Percentiles rank a stretch among this genome's conserved stretches.
Evolutionary conservation across 2,888 invertebrate species (phyloP).

Genomic region (Acheta domesticus): DNA sequence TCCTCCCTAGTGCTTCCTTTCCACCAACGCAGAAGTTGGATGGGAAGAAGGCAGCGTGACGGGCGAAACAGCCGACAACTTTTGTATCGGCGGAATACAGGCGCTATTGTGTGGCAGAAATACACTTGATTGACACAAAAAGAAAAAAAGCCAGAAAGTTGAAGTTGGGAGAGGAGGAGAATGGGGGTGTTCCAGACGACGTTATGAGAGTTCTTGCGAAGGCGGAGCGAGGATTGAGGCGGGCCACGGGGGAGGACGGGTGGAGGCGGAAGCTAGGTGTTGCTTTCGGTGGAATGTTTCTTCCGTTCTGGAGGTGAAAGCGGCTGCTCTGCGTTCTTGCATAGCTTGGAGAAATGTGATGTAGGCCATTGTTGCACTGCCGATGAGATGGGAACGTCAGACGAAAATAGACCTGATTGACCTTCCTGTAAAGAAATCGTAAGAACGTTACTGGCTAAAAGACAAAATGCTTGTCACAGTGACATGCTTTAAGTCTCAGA

Average conservation of each 20-base stretch:
- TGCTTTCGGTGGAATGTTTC: neutral
- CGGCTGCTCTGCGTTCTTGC: too few relatives aligned
- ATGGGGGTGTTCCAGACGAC: neutral
- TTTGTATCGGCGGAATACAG: constrained; percentile 18
- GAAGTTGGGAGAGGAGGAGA: neutral
- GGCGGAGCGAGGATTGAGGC: neutral
- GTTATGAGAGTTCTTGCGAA: neutral
- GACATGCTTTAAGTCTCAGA: too few relatives aligned
- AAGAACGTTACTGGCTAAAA: too few relatives aligned
- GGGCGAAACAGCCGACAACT: neutral
- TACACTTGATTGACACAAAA: constrained; percentile 1
- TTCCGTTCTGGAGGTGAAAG: too few relatives aligned
- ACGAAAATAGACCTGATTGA: too few relatives aligned
- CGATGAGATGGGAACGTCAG: too few relatives aligned
- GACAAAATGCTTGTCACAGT: too few relatives aligned
- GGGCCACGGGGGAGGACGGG: neutral
- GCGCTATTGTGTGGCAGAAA: constrained; percentile 9
- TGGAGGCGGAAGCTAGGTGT: neutral
- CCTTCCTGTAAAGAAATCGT: too few relatives aligned
- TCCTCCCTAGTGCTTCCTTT: neutral
- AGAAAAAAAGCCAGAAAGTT: neutral
- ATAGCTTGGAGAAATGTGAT: too few relatives aligned
- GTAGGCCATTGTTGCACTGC: too few relatives aligned
- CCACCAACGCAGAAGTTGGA: neutral
- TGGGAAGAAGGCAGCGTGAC: neutral